Evolutionary conservation across 2,113 vertebrate species (phyloP).

Genomic region (Cebus imitator): DNA sequence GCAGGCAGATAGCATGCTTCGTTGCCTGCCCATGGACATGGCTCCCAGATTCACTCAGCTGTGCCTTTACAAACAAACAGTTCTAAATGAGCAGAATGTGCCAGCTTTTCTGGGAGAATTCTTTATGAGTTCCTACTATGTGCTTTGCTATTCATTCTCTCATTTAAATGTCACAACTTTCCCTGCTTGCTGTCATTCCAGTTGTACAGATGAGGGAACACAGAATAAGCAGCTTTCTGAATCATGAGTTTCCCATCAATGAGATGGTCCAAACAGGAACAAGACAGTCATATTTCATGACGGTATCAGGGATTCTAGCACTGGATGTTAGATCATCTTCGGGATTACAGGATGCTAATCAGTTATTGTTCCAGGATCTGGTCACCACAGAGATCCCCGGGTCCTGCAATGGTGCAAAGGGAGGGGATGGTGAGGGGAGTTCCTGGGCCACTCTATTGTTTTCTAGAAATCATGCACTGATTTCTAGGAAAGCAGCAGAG

Average conservation of each 20-base stretch:
- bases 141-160: background rate
- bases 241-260: background rate
- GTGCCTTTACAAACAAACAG: constrained; percentile 50
- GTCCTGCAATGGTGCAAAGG: background rate
- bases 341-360: background rate
- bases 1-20: background rate
- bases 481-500: background rate
- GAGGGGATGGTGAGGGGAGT: no score
- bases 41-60: constrained; percentile 5
- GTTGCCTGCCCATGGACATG: background rate
- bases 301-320: background rate
- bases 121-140: background rate
- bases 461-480: background rate
- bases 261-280: background rate
- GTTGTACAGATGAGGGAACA: background rate
- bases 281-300: background rate
- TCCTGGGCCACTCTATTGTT: background rate
- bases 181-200: background rate
- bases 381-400: background rate
- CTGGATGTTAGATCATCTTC: background rate
- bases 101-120: constrained; percentile 38
- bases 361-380: background rate
- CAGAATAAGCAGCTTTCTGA: background rate
- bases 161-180: background rate
- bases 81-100: background rate